A percentile compares a stretch with the other conserved stretches of the same genome.
These are phyloP conservation scores for Bicyclus anynana DNA, from an alignment of 1,140 invertebrate genomes.

Conservation along the genomic window DNA sequence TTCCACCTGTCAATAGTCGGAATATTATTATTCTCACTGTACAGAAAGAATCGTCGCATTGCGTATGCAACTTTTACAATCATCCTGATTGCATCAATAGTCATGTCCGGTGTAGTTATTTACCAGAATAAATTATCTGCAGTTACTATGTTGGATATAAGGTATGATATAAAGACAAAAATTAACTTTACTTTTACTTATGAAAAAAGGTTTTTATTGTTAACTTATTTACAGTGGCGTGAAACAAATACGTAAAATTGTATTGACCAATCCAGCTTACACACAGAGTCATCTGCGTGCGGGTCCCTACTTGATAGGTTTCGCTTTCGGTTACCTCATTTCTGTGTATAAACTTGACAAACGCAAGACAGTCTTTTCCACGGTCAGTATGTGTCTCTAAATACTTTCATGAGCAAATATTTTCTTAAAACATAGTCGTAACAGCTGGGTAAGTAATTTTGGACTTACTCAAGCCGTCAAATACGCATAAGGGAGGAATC, in stretches of 20 bases:
- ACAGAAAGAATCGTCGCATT: slow-evolving; percentile 1
- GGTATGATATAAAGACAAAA: neutral
- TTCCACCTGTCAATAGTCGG: slow-evolving; percentile 11
- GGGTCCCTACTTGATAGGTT: slow-evolving; percentile 23
- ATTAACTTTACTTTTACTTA: too few relatives aligned
- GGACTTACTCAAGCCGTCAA: too few relatives aligned
- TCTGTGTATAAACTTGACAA: slow-evolving; percentile 18
- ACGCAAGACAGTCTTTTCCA: slow-evolving; percentile 19
- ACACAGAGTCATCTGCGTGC: slow-evolving; percentile 22
- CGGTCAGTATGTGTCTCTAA: too few relatives aligned
- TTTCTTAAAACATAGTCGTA: too few relatives aligned
- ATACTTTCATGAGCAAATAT: too few relatives aligned
- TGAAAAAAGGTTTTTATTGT: too few relatives aligned
- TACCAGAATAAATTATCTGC: slow-evolving; percentile 6
- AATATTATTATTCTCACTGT: slow-evolving; percentile 5
- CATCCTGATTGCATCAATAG: neutral
- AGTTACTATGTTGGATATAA: neutral
- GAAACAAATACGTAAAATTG: slow-evolving; percentile 3
- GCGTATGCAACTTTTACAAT: neutral
- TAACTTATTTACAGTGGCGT: slow-evolving; percentile 12
- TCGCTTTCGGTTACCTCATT: slow-evolving; percentile 23
- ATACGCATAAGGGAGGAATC: too few relatives aligned
- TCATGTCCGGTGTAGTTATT: neutral
- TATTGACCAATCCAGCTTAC: slow-evolving; percentile 16
- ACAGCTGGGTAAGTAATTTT: too few relatives aligned